Base-by-base conservation (phyloP, 2,113 vertebrate species). In the Ceyx cyanopectus region DNA sequence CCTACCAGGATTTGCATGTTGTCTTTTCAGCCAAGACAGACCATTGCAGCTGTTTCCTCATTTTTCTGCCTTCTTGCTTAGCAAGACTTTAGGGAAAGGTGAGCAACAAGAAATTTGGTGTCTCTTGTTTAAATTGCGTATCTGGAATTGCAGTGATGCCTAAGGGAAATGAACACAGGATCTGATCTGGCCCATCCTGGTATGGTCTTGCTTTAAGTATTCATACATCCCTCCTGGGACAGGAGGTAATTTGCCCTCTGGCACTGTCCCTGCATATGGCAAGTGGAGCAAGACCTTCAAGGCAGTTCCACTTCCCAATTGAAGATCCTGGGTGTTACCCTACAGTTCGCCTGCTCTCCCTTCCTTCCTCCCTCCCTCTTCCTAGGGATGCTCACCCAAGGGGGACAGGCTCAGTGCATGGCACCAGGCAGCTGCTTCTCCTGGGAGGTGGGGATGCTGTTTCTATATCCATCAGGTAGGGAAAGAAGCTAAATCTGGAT, bases 401-500 rank as follows among this genome's bases (percentile, higher is more conserved):
- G 22, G 12, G 37, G 50, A 45, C 40, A 37, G 60, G 32, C 12
- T 62, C 15, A 20, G 22, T 0, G 0, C 14, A 23, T 4, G 19
- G 37, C 50, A 58, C 41, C 68, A 12, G 13, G 37, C 14, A 27
- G 45, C 14, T 53, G 29, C 82, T 76, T 53, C 53, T 79, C 37
- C 30, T 68, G 29, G 14, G 21, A 70, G 26, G 41, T 51, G 43
- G 34, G 22, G 27, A 48, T 29, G n/a, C 41, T 34, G 13, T 9
- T 86, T 68, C 50, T 40, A 9, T 3, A 4, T 18, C 72, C 32
- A 9, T 54, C 32, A 63, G n/a, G 24, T 26, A 65, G 19, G 26
- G 66, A 69, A 74, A 54, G 61, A 30, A 74, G 50, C 14, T 60
- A 88, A 66, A 67, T 30, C 15, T 5, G 6, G 14, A 22, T 23